These are phyloP conservation scores for Thereva unica DNA, from an alignment of 2,888 invertebrate genomes.

Conservation along the genomic window DNA sequence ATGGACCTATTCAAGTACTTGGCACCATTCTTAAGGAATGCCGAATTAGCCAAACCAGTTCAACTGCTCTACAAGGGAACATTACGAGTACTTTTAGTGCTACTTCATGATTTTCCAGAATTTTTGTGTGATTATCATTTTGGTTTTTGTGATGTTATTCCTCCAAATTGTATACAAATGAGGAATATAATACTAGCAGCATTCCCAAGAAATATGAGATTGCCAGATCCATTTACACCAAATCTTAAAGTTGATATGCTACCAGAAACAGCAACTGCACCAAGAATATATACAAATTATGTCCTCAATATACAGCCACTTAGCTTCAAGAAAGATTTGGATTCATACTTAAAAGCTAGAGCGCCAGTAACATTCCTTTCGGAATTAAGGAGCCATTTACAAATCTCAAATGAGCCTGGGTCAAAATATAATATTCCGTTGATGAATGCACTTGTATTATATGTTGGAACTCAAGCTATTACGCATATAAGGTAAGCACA, in stretches of 20 bases:
- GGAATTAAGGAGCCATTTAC: slow-evolving; percentile 87
- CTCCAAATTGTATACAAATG: slow-evolving; percentile 99
- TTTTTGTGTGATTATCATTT: slow-evolving; percentile 99
- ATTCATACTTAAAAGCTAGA: slow-evolving; percentile 92
- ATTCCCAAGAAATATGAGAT: slow-evolving; percentile 95
- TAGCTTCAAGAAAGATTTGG: slow-evolving; percentile 93
- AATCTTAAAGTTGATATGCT: slow-evolving; percentile 91
- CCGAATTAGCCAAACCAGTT: slow-evolving; percentile 92
- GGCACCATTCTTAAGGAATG: slow-evolving; percentile 95
- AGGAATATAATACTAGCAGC: slow-evolving; percentile 96
- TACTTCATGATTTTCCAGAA: slow-evolving; percentile 98
- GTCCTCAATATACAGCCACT: slow-evolving; percentile 82
- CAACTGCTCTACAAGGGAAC: slow-evolving; percentile 95
- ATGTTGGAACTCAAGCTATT: slow-evolving; percentile 97
- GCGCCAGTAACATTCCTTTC: slow-evolving; percentile 95
- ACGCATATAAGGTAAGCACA: slow-evolving; percentile 71
- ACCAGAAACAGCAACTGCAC: slow-evolving; percentile 84
- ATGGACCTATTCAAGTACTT: slow-evolving; percentile 96
- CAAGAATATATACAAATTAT: slow-evolving; percentile 88
- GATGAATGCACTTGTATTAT: slow-evolving; percentile 96
- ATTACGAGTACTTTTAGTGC: slow-evolving; percentile 87
- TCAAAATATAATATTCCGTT: slow-evolving; percentile 92
- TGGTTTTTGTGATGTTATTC: slow-evolving; percentile 98
- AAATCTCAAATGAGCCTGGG: slow-evolving; percentile 86
- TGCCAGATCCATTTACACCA: slow-evolving; percentile 98